Evolutionary conservation across 2,113 vertebrate species (phyloP), one percentile per base, ranked within the genome.

Genomic region (Elgaria multicarinata): DNA sequence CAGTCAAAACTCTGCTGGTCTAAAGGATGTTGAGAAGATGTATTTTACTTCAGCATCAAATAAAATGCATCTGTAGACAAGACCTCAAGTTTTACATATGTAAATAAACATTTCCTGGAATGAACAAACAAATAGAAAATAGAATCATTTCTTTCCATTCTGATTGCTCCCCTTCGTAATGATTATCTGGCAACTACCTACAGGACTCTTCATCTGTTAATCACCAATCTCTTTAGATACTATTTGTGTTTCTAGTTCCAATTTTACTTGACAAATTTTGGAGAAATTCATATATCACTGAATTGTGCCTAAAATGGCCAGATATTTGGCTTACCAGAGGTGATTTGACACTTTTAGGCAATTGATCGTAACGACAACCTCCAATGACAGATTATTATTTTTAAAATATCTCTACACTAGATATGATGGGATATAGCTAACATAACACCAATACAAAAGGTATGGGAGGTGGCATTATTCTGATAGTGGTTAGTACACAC

Each of bases 231-330:
- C 2, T 55, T 87, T 76, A 69, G 88, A 90, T 16, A 1, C 0
- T 72, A 26, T 36, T 77, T 69, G 24, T 85, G 69, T n/a, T 83
- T 84, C 55, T 83, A 14, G 2, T 72, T 6, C 69, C 33, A 28
- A 44, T 64, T 88, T 91, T 91, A 1, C 0, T 28, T 31, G 0
- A 0, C 79, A 77, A 79, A 75, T 83, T 85, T 42, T 0, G 0
- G 22, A 22, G n/a, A 64, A 9, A 12, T 33, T 79, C 46, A 53
- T 6, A 6, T 26, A 62, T 55, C 55, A 36, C 79, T 36, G 3
- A 79, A 14, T 18, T 79, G 44, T 78, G 76, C 24, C 46, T 77
- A 10, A 6, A 53, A 24, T 80, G 31, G 8, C 55, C 20, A 36
- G 58, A 39, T 55, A 55, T 58, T 62, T 36, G 33, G n/a, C 7